Evolutionary conservation across 2,888 invertebrate genomes (phyloP).

Genomic region (Himalopsyche kuldschensis): DNA sequence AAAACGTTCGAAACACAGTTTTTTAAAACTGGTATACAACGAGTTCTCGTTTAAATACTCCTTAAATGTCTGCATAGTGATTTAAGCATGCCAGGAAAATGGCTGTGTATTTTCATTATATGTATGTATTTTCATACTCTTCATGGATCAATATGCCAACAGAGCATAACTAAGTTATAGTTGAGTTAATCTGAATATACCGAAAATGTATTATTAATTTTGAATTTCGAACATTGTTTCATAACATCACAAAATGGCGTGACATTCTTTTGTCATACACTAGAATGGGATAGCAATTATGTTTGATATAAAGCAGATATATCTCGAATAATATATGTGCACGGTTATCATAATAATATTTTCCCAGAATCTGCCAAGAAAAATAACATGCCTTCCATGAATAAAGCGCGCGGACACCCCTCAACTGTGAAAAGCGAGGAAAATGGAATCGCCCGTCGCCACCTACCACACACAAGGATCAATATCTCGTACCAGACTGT

Average conservation of each 20-base stretch:
- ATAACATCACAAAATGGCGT: not conserved
- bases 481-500: constrained; percentile 55
- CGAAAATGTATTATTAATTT: not conserved
- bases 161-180: too few species aligned
- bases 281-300: not conserved
- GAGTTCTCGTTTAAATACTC: too few species aligned
- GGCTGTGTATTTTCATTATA: too few species aligned
- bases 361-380: not conserved
- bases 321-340: not conserved
- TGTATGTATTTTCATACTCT: too few species aligned
- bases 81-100: too few species aligned
- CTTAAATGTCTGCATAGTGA: too few species aligned
- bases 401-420: constrained; percentile 47
- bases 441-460: constrained; percentile 43
- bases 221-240: not conserved
- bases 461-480: constrained; percentile 53
- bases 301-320: not conserved
- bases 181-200: too few species aligned
- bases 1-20: too few species aligned
- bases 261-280: not conserved
- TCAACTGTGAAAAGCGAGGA: constrained; percentile 38
- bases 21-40: too few species aligned
- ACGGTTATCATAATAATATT: not conserved
- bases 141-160: too few species aligned
- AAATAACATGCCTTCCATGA: constrained; percentile 11